Conservation (phyloP, 2,113 vertebrate species). For the Ceyx cyanopectus region DNA sequence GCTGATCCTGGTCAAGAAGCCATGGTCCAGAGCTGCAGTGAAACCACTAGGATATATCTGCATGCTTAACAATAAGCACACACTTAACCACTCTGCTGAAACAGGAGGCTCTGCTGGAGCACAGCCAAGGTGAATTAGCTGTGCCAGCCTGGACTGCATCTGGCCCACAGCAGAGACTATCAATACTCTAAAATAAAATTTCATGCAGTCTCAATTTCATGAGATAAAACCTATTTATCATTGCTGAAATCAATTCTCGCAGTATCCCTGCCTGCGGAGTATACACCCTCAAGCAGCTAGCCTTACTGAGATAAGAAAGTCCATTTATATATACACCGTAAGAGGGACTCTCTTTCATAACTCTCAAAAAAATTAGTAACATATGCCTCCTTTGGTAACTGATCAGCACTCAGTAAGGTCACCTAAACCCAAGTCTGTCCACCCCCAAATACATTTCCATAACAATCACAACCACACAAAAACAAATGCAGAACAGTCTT, state of each 20-base stretch:
- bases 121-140: constrained; percentile 1
- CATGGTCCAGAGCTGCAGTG: neutral
- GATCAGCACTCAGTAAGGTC: neutral
- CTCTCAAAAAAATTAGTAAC: constrained; percentile 34
- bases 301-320: constrained; percentile 25
- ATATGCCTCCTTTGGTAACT: neutral
- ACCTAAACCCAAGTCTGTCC: neutral
- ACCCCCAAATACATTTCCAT: neutral
- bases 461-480: neutral
- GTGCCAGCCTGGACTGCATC: constrained; percentile 39
- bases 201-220: neutral
- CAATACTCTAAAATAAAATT: constrained; percentile 12
- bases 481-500: neutral
- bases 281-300: neutral
- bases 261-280: neutral
- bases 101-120: constrained; percentile 48
- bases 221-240: constrained; percentile 43
- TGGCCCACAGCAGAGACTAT: neutral
- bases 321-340: neutral
- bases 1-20: neutral
- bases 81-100: neutral
- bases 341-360: neutral
- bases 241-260: neutral
- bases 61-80: neutral
- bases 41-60: neutral